Conservation (phyloP, 2,797 vertebrate species). For the Rhynchonycteris naso region DNA sequence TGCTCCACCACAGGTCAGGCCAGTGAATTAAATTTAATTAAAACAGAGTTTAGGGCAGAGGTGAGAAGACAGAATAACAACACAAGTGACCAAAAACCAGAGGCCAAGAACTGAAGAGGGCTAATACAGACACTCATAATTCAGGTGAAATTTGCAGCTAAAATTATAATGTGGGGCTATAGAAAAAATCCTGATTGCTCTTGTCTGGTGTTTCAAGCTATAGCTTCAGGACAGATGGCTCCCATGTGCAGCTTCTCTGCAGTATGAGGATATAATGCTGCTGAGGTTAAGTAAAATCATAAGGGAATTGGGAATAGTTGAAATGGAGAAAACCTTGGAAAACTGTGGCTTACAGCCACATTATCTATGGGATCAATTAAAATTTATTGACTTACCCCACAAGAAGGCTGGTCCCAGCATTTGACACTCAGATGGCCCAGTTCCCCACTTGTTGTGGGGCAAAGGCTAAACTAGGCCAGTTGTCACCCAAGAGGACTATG, state of each 20-base stretch:
- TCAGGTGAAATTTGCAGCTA: not conserved
- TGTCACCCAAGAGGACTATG: not conserved
- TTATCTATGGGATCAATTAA: not conserved
- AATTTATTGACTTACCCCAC: not conserved
- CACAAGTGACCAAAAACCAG: not conserved
- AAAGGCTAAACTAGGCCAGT: not conserved
- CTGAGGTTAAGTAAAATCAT: not conserved
- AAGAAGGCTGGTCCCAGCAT: not conserved
- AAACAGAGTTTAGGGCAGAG: not conserved
- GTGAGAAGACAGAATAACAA: not conserved
- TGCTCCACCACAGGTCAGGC: too few species aligned
- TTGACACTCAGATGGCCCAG: not conserved
- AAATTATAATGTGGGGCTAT: not conserved
- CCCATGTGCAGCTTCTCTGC: not conserved
- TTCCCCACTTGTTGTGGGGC: not conserved
- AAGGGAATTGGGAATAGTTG: not conserved
- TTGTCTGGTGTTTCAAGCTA: not conserved
- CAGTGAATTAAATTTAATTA: not conserved
- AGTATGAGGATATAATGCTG: not conserved
- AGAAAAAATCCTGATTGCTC: not conserved
- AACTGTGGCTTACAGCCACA: not conserved
- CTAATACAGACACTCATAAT: not conserved
- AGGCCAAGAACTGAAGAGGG: not conserved
- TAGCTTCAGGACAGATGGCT: not conserved
- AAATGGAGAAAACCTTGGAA: constrained; percentile 11